Percentiles rank a stretch among this genome's conserved stretches.
These are phyloP conservation scores for Grapholita molesta DNA, from an alignment of 1,140 invertebrate genomes.

Conservation along the genomic window DNA sequence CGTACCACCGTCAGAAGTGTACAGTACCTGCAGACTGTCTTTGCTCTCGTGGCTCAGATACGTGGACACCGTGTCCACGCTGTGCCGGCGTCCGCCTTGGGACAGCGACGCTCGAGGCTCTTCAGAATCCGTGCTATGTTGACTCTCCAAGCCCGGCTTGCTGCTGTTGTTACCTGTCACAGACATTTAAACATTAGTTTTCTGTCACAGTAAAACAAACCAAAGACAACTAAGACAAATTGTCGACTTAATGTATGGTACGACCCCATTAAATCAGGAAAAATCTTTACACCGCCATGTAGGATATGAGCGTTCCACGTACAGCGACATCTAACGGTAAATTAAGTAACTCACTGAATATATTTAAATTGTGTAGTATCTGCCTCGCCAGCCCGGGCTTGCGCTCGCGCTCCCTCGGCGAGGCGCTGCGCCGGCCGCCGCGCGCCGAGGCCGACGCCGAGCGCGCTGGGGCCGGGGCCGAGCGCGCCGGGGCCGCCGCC, in stretches of 20 bases:
- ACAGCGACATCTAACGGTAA: too few species aligned
- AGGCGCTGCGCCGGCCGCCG: conserved; percentile 44
- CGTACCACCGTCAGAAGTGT: too few species aligned
- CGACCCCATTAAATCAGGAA: too few species aligned
- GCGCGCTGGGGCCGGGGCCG: conserved; percentile 25
- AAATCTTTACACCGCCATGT: too few species aligned
- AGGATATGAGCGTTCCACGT: too few species aligned
- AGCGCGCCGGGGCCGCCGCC: conserved; percentile 22
- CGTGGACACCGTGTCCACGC: conserved; percentile 91
- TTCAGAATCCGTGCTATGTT: conserved; percentile 80
- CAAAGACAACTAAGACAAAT: too few species aligned
- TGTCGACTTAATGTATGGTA: too few species aligned
- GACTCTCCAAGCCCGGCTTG: conserved; percentile 34
- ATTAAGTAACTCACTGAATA: conserved; percentile 83
- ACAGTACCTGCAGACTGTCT: conserved; percentile 77
- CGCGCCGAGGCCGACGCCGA: conserved; percentile 27
- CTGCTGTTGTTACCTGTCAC: conserved; percentile 39
- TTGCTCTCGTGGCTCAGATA: conserved; percentile 92
- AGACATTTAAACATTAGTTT: background rate
- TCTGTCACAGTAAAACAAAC: too few species aligned
- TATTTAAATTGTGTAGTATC: conserved; percentile 88
- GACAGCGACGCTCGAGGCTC: conserved; percentile 21
- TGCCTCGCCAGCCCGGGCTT: conserved; percentile 84
- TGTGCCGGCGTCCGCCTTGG: conserved; percentile 81
- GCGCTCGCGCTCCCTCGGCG: conserved; percentile 49